phyloP scores from a whole-genome alignment of 2,113 vertebrate genomes.

The Crypturellus undulatus region DNA sequence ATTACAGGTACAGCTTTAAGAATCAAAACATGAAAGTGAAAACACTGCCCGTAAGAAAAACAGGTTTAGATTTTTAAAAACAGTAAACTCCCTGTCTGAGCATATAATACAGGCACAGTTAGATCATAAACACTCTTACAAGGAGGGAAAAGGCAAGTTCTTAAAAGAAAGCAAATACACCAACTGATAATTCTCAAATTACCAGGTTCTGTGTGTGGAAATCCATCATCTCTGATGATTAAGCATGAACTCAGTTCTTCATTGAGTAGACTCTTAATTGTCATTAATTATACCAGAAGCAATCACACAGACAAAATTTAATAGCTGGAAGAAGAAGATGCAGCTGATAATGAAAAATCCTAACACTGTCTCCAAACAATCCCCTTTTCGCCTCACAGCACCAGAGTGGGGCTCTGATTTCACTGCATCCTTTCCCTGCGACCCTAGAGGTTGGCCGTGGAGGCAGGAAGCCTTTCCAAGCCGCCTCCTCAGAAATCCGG shows the following conservation, averaged over 20 bases:
- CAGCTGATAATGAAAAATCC: neutral
- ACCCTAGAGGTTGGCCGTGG: neutral
- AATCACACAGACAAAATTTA: slow-evolving; percentile 13
- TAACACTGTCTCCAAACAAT: neutral
- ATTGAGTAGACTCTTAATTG: neutral
- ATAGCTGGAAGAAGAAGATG: neutral
- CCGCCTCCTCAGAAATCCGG: neutral
- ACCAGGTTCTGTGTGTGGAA: neutral
- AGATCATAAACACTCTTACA: neutral
- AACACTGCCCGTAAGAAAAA: neutral
- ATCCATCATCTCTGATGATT: neutral
- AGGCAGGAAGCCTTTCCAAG: neutral
- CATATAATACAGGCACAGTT: neutral
- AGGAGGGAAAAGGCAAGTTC: neutral
- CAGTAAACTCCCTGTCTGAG: neutral
- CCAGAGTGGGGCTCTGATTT: neutral
- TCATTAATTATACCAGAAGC: neutral
- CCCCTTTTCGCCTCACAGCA: neutral
- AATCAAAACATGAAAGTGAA: slow-evolving; percentile 13
- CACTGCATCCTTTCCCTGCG: neutral
- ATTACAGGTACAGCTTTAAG: neutral
- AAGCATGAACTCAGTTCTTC: neutral
- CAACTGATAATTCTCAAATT: neutral
- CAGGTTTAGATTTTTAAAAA: neutral
- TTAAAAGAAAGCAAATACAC: neutral